These are phyloP conservation scores for Drosophila rellima DNA, from an alignment of 2,888 invertebrate genomes.

Conservation along the genomic window DNA sequence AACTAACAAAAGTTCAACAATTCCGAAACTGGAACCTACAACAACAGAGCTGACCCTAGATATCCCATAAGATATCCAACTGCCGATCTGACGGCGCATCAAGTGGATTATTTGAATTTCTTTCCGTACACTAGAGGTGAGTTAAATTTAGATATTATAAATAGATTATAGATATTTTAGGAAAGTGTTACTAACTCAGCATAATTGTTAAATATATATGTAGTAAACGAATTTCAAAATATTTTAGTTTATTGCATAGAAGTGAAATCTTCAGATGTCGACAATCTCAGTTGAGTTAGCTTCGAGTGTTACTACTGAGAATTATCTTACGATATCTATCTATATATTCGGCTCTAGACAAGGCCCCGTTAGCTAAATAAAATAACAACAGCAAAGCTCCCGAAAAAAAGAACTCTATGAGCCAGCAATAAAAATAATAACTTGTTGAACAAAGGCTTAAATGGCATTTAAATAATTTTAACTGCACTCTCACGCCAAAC, in stretches of 20 bases:
- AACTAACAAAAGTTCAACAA: constrained; percentile 14
- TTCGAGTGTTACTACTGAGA: constrained; percentile 8
- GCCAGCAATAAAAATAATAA: constrained; percentile 47
- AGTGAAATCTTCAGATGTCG: not conserved
- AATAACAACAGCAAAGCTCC: constrained; percentile 45
- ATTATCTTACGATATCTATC: constrained; percentile 11
- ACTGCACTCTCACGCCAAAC: constrained; percentile 63
- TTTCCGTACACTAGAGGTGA: constrained; percentile 66
- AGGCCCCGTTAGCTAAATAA: constrained; percentile 38
- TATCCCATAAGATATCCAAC: constrained; percentile 24
- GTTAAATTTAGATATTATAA: constrained; percentile 14
- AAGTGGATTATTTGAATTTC: constrained; percentile 75
- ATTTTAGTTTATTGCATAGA: not conserved
- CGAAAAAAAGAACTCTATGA: constrained; percentile 23
- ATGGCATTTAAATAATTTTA: constrained; percentile 28
- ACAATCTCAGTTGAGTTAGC: constrained; percentile 7
- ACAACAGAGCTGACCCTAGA: constrained; percentile 13
- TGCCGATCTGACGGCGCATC: constrained; percentile 60
- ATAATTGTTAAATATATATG: not conserved
- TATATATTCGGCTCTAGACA: constrained; percentile 14
- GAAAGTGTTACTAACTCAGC: not conserved
- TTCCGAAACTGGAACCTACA: constrained; percentile 9
- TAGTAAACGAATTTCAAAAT: constrained; percentile 2
- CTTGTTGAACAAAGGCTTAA: constrained; percentile 62
- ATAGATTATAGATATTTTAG: not conserved